These are phyloP conservation scores for Lumbricus terrestris DNA, from an alignment of 2,888 invertebrate species.

Conservation along the genomic window DNA sequence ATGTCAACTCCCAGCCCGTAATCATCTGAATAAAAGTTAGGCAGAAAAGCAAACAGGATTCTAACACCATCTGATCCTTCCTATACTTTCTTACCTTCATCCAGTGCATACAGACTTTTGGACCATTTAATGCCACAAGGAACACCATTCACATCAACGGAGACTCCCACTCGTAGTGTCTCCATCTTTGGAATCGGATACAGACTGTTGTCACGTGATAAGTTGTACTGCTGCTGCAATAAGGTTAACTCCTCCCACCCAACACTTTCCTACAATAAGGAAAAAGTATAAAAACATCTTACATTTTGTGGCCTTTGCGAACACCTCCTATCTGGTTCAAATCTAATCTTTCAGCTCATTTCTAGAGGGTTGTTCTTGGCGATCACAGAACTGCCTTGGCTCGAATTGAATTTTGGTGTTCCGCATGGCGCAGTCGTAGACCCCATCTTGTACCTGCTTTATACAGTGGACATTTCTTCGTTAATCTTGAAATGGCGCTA, in stretches of 20 bases:
- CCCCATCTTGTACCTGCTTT: too few species aligned
- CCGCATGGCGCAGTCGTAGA: too few species aligned
- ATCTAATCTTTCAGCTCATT: too few species aligned
- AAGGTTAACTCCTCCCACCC: not conserved
- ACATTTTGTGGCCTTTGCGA: too few species aligned
- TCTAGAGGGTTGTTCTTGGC: too few species aligned
- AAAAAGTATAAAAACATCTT: not conserved
- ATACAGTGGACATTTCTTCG: too few species aligned
- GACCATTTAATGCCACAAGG: conserved; percentile 12
- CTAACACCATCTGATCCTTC: too few species aligned
- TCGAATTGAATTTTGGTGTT: too few species aligned
- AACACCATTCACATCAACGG: not conserved
- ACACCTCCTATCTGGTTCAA: too few species aligned
- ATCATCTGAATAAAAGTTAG: not conserved
- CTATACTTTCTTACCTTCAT: not conserved
- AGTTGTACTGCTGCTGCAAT: not conserved
- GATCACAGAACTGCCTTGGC: too few species aligned
- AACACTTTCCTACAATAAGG: not conserved
- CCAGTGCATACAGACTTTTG: not conserved
- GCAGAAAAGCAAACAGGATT: not conserved
- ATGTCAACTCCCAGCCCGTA: too few species aligned
- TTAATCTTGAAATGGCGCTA: too few species aligned
- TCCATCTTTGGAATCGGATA: not conserved
- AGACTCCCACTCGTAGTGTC: not conserved
- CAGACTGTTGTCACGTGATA: not conserved